Conservation (phyloP, 2,888 invertebrate species). For the Epinotia demarniana region DNA sequence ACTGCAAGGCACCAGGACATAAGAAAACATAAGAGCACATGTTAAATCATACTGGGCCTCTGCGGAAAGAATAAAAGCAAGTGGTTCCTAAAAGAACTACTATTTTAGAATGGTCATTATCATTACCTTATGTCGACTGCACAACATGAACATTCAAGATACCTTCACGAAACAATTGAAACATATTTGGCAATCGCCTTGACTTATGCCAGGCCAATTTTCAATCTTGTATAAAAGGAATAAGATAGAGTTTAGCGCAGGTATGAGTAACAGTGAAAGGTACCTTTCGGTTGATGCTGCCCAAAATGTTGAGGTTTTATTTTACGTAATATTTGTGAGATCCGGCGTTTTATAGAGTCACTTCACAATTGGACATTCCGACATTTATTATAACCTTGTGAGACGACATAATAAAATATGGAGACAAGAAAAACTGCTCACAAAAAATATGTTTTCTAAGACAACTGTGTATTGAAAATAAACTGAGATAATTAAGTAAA, state of each 20-base stretch:
- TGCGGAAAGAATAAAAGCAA: too few relatives aligned
- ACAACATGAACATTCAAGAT: background rate
- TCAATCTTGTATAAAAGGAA: background rate
- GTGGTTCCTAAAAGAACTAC: background rate
- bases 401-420: too few relatives aligned
- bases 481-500: too few relatives aligned
- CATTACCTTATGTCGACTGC: background rate
- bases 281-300: conserved; percentile 6
- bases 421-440: too few relatives aligned
- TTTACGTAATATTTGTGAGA: conserved; percentile 4
- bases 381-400: background rate
- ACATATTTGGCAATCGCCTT: conserved; percentile 18
- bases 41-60: too few relatives aligned
- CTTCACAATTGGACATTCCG: background rate
- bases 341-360: background rate
- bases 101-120: background rate
- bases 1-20: too few relatives aligned
- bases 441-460: too few relatives aligned
- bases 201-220: background rate
- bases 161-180: conserved; percentile 23
- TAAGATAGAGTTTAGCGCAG: background rate
- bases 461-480: too few relatives aligned
- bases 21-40: too few relatives aligned
- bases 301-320: background rate
- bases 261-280: conserved; percentile 17